A percentile compares a stretch with the other conserved stretches of the same genome.
Conservation (phyloP, 1,140 invertebrate species). For the Brachionus koreanus region DNA sequence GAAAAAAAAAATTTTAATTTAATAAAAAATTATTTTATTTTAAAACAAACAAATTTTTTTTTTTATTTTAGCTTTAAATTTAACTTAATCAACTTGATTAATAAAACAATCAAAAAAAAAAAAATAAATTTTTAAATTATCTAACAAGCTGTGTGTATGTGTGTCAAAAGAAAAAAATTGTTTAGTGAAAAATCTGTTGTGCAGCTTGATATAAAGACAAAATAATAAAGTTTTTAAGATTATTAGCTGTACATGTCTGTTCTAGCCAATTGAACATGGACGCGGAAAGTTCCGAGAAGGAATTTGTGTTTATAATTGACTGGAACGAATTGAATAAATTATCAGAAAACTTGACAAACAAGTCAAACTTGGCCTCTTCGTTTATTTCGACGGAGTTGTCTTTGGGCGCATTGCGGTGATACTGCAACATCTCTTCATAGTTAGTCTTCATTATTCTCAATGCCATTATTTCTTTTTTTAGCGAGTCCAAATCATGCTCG, state of each 20-base stretch:
- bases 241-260: conserved; percentile 20
- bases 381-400: conserved; percentile 41
- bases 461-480: conserved; percentile 37
- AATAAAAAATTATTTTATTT: too few species aligned
- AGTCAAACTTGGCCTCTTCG: conserved; percentile 30
- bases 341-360: conserved; percentile 44
- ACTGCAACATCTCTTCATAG: conserved; percentile 36
- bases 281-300: conserved; percentile 21
- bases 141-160: too few species aligned
- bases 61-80: too few species aligned
- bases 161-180: background rate
- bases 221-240: conserved; percentile 39
- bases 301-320: conserved; percentile 36
- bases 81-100: too few species aligned
- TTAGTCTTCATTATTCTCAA: conserved; percentile 35
- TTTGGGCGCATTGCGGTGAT: conserved; percentile 36
- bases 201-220: conserved; percentile 35
- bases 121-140: too few species aligned
- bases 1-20: too few species aligned
- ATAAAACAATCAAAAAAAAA: too few species aligned
- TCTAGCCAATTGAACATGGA: conserved; percentile 43
- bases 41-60: too few species aligned
- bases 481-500: conserved; percentile 26
- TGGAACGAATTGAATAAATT: conserved; percentile 41
- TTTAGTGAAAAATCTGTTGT: conserved; percentile 22